Base-by-base conservation (phyloP, 2,888 invertebrate species). In the Cantharis nigra region DNA sequence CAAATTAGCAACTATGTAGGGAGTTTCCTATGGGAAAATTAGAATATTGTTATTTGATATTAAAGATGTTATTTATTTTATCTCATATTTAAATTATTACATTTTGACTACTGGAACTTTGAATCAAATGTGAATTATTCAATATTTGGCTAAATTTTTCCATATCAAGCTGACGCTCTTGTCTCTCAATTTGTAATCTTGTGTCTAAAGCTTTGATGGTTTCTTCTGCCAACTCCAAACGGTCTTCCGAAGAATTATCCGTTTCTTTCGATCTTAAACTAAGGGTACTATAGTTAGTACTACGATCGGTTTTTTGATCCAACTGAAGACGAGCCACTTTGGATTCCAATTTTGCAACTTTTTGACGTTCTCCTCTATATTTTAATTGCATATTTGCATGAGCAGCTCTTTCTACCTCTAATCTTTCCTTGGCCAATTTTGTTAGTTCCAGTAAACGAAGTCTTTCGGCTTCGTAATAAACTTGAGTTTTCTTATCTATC, bases 181-280 rank as follows among this genome's bases (percentile, higher is more conserved):
- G 91, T 81, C 91, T 91, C 33, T 93, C 89, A 85, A 93, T 92
- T 83, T 91, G 91, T 63, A 94, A 85, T 84, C 92, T 90, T 64
- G 92, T 91, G 84, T 92, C 91, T 85, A 94, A 87, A 16, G 92
- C 91, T 84, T 92, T 91, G 64, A 93, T 89, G 82, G 92, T 92
- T 86, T 94, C 93, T 83, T 93, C 91, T 0, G 93, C 90, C 74
- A 94, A 86, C 84, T 92, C 92, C 73, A 93, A 85, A 83, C 90
- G 89, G 78, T 86, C 84, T 79, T 81, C 82, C 14, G 83, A 75
- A 64, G 67, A 33, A 9, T 11, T 69, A 5, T 69, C 65, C 5
- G 30, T 49, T 13, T 75, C 70, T 13, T 33, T 74, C 79, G 76
- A 71, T 49, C 20, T 74, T 64, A 33, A 26, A 26, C 78, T 78